These are phyloP conservation scores for Netelia melanura DNA, from an alignment of 2,888 invertebrate species.

Conservation along the genomic window DNA sequence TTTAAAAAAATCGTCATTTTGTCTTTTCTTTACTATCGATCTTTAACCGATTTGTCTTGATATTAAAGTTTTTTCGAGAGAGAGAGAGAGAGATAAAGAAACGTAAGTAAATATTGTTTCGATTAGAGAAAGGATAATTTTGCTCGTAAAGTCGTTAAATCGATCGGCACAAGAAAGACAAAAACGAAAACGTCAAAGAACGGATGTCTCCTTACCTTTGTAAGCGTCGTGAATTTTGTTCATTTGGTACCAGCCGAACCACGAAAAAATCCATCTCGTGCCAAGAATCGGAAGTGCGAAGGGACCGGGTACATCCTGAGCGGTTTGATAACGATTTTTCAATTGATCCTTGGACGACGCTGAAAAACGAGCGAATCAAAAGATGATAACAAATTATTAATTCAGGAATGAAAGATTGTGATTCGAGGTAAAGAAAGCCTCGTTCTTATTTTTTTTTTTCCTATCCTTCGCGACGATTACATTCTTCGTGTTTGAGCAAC, in stretches of 20 bases:
- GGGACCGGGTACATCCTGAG: slow-evolving; percentile 90
- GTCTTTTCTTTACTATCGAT: too few species aligned
- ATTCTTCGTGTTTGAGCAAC: background rate
- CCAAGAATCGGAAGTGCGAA: slow-evolving; percentile 90
- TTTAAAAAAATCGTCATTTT: background rate
- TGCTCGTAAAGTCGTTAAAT: too few species aligned
- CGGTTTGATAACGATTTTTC: slow-evolving; percentile 73
- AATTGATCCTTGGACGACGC: slow-evolving; percentile 67
- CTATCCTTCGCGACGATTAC: background rate
- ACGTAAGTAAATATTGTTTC: too few species aligned
- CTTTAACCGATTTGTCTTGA: too few species aligned
- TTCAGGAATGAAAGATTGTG: too few species aligned
- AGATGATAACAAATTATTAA: too few species aligned
- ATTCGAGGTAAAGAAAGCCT: too few species aligned
- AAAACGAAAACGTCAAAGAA: slow-evolving; percentile 15
- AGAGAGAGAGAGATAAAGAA: too few species aligned
- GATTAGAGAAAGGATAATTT: too few species aligned
- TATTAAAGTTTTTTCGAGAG: too few species aligned
- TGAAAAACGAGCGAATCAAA: slow-evolving; percentile 26
- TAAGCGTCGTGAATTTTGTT: slow-evolving; percentile 93
- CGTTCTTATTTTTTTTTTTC: background rate
- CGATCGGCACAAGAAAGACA: too few species aligned
- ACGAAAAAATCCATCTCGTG: slow-evolving; percentile 92
- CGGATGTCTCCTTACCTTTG: slow-evolving; percentile 86
- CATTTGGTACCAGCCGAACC: slow-evolving; percentile 88